Evolutionary conservation across 1,140 invertebrate species (phyloP), one percentile per base, ranked within the genome.

Genomic region (Phymorhynchus buccinoides): DNA sequence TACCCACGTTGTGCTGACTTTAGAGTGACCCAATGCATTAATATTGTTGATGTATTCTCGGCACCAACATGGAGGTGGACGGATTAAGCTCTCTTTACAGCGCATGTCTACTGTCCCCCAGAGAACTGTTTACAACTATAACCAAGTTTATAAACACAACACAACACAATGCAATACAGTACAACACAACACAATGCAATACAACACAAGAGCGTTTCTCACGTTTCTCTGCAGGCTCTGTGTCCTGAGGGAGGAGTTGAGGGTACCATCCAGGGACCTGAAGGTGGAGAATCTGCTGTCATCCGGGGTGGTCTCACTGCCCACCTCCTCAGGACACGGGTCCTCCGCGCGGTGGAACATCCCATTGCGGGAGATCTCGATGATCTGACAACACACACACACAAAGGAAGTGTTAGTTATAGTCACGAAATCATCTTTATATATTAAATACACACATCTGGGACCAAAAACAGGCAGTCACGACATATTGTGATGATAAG

Each of bases 241-340:
- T 32, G 79, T 41, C 62, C 80, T 77, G 62, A 84, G 37, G 27
- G 68, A 73, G 22, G 84, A 81, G 27, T 68, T 42, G 32, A 87
- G 62, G 27, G 80, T 82, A 39, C 84, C 80, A 22, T 87, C 86
- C 30, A 85, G 84, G 9, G 86, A 87, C 66, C 71, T 82, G 41
- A 87, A 87, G 22, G 86, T 87, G 56, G 86, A 87, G 30, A 87
- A 87, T 35, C 83, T 80, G 35, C 80, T 84, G 66, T 87, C 84
- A 44, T 87, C 86, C n/a, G n/a, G 44, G 22, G 56, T 22, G 42
- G 52, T 68, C 32, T 71, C 68, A 52, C 80, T 84, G 35, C 66
- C 52, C 37, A 84, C 86, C 6, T 81, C 81, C 12, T 77, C 68
- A 39, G 80, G 48, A 27, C 71, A 85, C 22, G 84, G 80, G 66